Evolutionary conservation across 2,888 invertebrate species (phyloP), one percentile per base, ranked within the genome.

Genomic region (Trilocha varians): DNA sequence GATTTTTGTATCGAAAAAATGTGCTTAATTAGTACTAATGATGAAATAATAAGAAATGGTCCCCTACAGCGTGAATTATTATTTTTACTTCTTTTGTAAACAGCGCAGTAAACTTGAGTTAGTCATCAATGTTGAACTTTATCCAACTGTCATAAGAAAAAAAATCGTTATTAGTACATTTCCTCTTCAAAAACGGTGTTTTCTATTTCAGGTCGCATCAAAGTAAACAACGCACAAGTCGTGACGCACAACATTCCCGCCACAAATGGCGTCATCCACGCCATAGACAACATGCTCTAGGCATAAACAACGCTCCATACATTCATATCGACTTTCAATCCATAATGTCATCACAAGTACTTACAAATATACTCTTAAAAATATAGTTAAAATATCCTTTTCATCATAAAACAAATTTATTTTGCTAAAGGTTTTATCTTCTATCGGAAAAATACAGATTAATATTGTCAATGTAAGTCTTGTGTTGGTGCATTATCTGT

Each of bases 251-350:
- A 95, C 74, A 93, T 95, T 57, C 95, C 95, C 39, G 91, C 95
- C 40, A 95, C 95, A 40, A 95, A 95, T 70, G 95, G 95, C 54
- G 95, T 95, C 45, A 91, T 95, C 59, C 95, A 95, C 71, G 95
- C 93, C 8, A 86, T 95, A 49, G 94, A 95, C 65, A 75, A 74
- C 40, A 64, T 85, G n/a, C 69, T 85, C 50, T 84, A 70, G 62
- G 25, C n/a, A n/a, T n/a, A n/a, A n/a, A n/a, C n/a, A n/a, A n/a
- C n/a, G n/a, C n/a, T n/a, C n/a, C n/a, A n/a, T n/a, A n/a, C n/a
- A n/a, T n/a, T n/a, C n/a, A n/a, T n/a, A n/a, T n/a, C n/a, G n/a
- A n/a, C n/a, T n/a, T n/a, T n/a, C 25, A 4, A 2, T 25, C 5
- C 11, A 6, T 25, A 11, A 9, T 9, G 25, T 9, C 25, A 25